Base-by-base conservation (phyloP, 2,888 invertebrate genomes). In the Hyposoter dolosus region DNA sequence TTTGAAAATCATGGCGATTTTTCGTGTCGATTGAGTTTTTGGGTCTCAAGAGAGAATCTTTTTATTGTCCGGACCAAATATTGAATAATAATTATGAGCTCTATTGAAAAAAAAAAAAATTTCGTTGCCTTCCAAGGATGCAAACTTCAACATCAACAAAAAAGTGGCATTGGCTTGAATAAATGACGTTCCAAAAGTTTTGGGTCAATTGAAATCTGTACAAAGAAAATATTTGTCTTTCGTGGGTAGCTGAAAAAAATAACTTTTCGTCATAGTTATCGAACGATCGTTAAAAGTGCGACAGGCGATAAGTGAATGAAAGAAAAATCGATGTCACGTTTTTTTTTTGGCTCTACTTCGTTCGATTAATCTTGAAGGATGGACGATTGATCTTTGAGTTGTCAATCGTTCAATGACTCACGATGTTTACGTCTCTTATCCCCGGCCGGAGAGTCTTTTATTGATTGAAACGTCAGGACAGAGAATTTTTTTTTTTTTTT, bases 331-430 rank as follows among this genome's bases (percentile, higher is more conserved):
- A 32, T 56, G 23, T 15, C 15, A n/a, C n/a, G 0, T 40, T 0
- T 40, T n/a, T 56, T 72, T 40, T 56, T 40, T 40, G 10, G n/a
- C 56, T 32, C 19, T 10, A 72, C 19, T 72, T 40, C 6, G 5
- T 9, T 28, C 50, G 28, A 50, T 71, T 50, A 23, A 71, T 71
- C 71, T 17, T 4, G 7, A 3, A 50, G n/a, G 50, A n/a, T 28
- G 12, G 28, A 71, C 35, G 19, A 43, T 43, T 43, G 68, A 68
- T 9, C 19, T 45, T 65, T 28, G 23, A 6, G 23, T 50, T 32
- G 10, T 72, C 72, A 12, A 65, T 50, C 72, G 53, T 53, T 53
- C 19, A 19, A 50, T 72, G 72, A 72, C 32, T 74, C 60, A 60
- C 43, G 60, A 47, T 63, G 63, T 63, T 63, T 76, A 47, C 47